Base-by-base conservation (phyloP, 1,140 invertebrate genomes). In the Aporrectodea caliginosa region DNA sequence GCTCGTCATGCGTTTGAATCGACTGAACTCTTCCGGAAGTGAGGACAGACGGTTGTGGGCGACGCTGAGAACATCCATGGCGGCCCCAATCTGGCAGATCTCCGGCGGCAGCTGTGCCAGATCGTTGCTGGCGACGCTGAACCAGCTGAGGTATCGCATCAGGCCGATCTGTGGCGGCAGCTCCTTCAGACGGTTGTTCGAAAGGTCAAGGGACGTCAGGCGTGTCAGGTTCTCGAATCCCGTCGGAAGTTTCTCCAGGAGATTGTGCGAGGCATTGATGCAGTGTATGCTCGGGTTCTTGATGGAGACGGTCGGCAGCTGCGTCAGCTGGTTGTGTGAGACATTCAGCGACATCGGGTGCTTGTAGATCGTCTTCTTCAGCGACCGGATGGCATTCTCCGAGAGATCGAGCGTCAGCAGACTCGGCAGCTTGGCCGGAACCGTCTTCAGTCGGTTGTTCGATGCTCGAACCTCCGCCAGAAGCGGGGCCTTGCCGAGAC, bases 361-460 rank as follows among this genome's bases (percentile, higher is more conserved):
- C 75, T 87, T 86, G 75, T 87, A 87, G 34, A 88, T 81, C 33
- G 82, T 85, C 82, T 86, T 87, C 79, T 86, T 86, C 27, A 86
- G 69, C 16, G 82, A 81, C 70, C 83, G 81, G 27, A 88, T 85
- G 1, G 83, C 78, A 78, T 88, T 88, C 43, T 84, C 80, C 1
- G 85, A 82, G 0, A 86, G 73, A 76, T 84, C 84, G n/a, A 88
- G 75, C 16, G 75, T 79, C 76, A 86, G 85, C 30, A 88, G 78
- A 33, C 83, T 84, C 80, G 83, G 82, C 29, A 86, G 82, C 73
- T 84, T 84, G 12, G 85, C 84, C 12, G 87, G 86, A 16, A 88
- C 31, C n/a, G 72, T 79, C 35, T 79, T 79, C 27, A 81, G 29
- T 70, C 35, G 34, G 34, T 81, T 81, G 16, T 86, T 84, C 6